Evolutionary conservation across 2,797 vertebrate species (phyloP), one percentile per base, ranked within the genome.

Genomic region (Pangasius macronema): DNA sequence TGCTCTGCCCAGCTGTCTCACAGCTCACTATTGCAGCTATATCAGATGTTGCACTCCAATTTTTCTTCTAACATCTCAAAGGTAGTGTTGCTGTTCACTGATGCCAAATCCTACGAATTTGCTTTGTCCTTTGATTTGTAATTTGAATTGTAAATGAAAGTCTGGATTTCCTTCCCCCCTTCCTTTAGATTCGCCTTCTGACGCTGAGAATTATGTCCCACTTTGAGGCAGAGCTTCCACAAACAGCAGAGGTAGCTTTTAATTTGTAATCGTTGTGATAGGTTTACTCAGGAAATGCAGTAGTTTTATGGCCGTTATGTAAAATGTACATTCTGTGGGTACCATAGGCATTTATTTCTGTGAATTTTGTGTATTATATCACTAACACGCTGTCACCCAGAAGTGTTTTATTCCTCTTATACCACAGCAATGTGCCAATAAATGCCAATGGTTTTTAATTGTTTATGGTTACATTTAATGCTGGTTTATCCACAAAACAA

Each of bases 151-250:
- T 75, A 24, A 51, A 39, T 42, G 42, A 42, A 80, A 5, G 11
- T 55, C 16, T 70, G 3, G 10, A 24, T 67, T 76, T 83, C 39
- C 16, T 11, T 5, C 8, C 11, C 3, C 18, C 0, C 18, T 3
- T 1, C 61, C 5, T 8, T 81, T 90, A 99, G 99, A 96, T 99
- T 90, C 97, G 98, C 2, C 94, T 99, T 3, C 93, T 98, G 93
- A 97, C 97, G 4, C 85, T 99, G 92, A 96, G 97, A 92, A 97
- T 99, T 91, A 95, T 99, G 90, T 97, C 95, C 86, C 97, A 98
- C 91, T 99, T 99, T 93, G 95, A 97, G 88, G 93, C 95, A 14
- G 92, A 89, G 16, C 94, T 97, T 93, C 94, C 95, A 1, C 81
- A 90, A 24, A 90, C 90, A 73, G 11, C 88, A 20, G 95, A 97